These are phyloP conservation scores for Champsocephalus esox DNA, from an alignment of 2,797 vertebrate species.

Conservation along the genomic window DNA sequence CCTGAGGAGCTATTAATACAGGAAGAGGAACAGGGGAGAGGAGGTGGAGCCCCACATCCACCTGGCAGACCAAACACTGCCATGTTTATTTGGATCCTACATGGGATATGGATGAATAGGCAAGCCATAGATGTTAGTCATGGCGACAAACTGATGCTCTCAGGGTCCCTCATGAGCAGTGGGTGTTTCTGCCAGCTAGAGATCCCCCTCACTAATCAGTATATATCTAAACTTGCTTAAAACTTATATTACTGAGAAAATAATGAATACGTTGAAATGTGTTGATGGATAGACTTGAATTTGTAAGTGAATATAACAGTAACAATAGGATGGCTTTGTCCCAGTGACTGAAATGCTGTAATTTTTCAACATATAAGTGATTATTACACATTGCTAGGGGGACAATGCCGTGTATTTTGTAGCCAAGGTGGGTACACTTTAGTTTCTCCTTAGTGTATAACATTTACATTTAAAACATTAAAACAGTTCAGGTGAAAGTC, in stretches of 20 bases:
- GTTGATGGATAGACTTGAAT: slow-evolving; percentile 9
- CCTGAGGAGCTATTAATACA: slow-evolving; percentile 86
- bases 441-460: slow-evolving; percentile 3
- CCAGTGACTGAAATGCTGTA: slow-evolving; percentile 5
- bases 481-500: slow-evolving; percentile 7
- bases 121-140: slow-evolving; percentile 60
- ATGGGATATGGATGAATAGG: slow-evolving; percentile 70
- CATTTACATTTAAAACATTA: slow-evolving; percentile 9
- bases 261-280: slow-evolving; percentile 3
- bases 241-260: slow-evolving; percentile 16
- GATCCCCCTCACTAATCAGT: slow-evolving; percentile 55
- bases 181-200: slow-evolving; percentile 41
- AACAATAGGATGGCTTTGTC: slow-evolving; percentile 36
- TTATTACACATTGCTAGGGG: neutral
- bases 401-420: slow-evolving; percentile 15
- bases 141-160: slow-evolving; percentile 51
- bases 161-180: slow-evolving; percentile 55
- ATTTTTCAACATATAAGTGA: neutral
- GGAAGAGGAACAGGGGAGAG: slow-evolving; percentile 66
- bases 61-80: slow-evolving; percentile 69
- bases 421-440: slow-evolving; percentile 12
- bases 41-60: slow-evolving; percentile 72
- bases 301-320: slow-evolving; percentile 11
- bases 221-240: slow-evolving; percentile 43
- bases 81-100: slow-evolving; percentile 78